Evolutionary conservation across 2,797 vertebrate species (phyloP).

Genomic region (Spinus olivaceus): DNA sequence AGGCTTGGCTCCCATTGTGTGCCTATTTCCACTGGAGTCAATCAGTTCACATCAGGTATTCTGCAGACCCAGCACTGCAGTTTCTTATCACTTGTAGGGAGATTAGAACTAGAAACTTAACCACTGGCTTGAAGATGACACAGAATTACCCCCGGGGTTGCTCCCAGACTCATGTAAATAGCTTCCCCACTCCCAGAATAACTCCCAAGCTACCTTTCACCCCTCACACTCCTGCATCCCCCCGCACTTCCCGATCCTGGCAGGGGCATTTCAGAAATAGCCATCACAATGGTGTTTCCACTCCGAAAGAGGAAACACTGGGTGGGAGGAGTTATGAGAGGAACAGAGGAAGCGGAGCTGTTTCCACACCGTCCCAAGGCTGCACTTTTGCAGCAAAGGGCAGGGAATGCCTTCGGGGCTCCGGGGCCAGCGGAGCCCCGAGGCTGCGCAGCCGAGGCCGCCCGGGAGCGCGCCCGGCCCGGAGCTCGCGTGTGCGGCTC

Average conservation of each 20-base stretch:
- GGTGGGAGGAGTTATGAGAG: background rate
- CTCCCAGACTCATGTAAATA: background rate
- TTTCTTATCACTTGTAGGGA: background rate
- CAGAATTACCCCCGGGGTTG: background rate
- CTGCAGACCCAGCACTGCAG: background rate
- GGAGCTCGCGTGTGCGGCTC: background rate
- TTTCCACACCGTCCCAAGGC: background rate
- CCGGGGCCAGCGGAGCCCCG: background rate
- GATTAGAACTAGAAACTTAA: background rate
- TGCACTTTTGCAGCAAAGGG: background rate
- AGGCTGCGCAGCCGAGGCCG: background rate
- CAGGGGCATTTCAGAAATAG: constrained; percentile 26
- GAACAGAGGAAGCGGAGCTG: constrained; percentile 29
- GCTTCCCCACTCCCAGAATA: background rate
- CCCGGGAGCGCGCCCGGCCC: background rate
- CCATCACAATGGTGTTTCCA: constrained; percentile 38
- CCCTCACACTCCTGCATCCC: background rate
- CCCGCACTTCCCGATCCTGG: constrained; percentile 1
- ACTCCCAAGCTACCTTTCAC: background rate
- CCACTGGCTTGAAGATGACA: background rate
- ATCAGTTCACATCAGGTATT: background rate
- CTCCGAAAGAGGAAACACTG: constrained; percentile 27
- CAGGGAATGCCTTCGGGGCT: background rate
- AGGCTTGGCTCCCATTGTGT: background rate
- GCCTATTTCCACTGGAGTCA: background rate